phyloP scores from a whole-genome alignment of 2,888 invertebrate genomes.

The Eupsilia transversa region DNA sequence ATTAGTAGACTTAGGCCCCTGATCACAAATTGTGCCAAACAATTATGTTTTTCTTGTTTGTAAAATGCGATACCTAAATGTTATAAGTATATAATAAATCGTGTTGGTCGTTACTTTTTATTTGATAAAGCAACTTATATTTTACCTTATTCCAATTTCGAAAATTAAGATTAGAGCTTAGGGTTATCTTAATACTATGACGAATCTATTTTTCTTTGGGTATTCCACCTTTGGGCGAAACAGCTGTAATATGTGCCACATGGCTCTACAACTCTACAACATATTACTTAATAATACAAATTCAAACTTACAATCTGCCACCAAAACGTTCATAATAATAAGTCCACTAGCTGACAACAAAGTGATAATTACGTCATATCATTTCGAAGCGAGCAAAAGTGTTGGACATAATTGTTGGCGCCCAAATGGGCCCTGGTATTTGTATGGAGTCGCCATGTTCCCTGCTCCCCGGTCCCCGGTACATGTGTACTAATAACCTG shows the following conservation, averaged over 20 bases:
- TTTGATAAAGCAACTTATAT: neutral
- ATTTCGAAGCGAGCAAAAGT: constrained; percentile 69
- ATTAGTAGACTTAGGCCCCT: too few species aligned
- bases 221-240: neutral
- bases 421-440: constrained; percentile 76
- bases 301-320: constrained; percentile 25
- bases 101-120: neutral
- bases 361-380: constrained; percentile 49
- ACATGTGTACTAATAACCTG: constrained; percentile 77
- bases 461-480: constrained; percentile 28
- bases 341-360: constrained; percentile 18
- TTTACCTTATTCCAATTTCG: neutral
- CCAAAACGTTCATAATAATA: constrained; percentile 39
- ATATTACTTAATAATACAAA: constrained; percentile 26
- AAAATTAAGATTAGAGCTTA: neutral
- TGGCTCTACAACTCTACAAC: neutral
- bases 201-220: neutral
- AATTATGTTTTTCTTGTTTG: neutral
- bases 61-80: neutral
- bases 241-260: neutral
- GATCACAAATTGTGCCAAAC: neutral
- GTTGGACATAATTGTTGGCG: constrained; percentile 70
- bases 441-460: constrained; percentile 68
- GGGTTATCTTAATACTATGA: neutral
- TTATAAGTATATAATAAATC: neutral